Percentiles rank a stretch among this genome's conserved stretches.
phyloP scores from a whole-genome alignment of 92 coral and sea anemone species.

The Parazoanthus atlanticus region DNA sequence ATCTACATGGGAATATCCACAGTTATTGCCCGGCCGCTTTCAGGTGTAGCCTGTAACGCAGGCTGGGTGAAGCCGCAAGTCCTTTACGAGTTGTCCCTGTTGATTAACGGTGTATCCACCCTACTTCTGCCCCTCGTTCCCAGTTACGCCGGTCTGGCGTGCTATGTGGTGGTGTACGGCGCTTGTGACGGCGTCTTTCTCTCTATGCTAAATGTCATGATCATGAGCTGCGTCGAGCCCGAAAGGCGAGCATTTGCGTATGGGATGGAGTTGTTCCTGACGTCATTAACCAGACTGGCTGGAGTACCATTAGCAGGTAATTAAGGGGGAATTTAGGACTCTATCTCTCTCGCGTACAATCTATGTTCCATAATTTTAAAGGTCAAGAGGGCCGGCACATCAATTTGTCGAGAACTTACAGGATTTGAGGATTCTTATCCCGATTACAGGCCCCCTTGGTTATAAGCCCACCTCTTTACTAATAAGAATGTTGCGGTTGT shows the following conservation, averaged over 20 bases:
- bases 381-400: no score
- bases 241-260: neutral
- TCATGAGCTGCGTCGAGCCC: neutral
- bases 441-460: no score
- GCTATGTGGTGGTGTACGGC: neutral
- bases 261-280: neutral
- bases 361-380: no score
- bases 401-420: no score
- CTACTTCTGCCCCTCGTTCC: neutral
- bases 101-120: neutral
- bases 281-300: neutral
- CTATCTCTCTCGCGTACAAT: neutral
- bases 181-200: neutral
- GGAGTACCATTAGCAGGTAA: neutral
- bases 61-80: neutral
- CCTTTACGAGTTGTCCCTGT: neutral
- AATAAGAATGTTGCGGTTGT: no score
- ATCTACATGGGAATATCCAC: neutral
- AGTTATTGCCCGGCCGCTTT: conserved; percentile 1
- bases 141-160: neutral
- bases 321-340: neutral
- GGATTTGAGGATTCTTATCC: no score
- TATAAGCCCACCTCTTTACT: no score
- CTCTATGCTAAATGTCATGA: neutral
- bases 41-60: neutral